Conservation (phyloP, 2,113 vertebrate genomes). For the Nematolebias whitei region DNA sequence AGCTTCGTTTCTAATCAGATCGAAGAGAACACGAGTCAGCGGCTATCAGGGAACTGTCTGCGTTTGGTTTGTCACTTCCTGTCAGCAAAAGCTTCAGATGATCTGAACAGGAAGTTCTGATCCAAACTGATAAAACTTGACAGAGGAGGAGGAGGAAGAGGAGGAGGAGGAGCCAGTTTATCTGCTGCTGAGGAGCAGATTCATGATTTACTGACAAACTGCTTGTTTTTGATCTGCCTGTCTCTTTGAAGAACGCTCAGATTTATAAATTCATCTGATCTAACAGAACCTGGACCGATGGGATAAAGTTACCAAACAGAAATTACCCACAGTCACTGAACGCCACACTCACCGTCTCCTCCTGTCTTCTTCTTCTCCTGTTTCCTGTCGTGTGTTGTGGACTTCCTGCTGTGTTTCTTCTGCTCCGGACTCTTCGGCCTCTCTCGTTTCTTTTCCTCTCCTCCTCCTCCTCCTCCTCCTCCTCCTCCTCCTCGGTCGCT, state of each 20-base stretch:
- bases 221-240: too few relatives aligned
- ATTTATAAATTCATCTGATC: too few relatives aligned
- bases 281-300: too few relatives aligned
- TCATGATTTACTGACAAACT: background rate
- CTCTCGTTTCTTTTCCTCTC: slow-evolving; percentile 73
- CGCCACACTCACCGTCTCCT: slow-evolving; percentile 78
- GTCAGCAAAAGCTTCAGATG: background rate
- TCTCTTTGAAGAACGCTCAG: too few relatives aligned
- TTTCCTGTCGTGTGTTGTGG: slow-evolving; percentile 67
- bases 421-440: slow-evolving; percentile 69
- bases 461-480: slow-evolving; percentile 5
- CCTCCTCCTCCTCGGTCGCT: slow-evolving; percentile 34
- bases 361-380: slow-evolving; percentile 78
- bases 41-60: background rate
- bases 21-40: background rate
- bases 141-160: too few relatives aligned
- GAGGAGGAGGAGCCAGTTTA: too few relatives aligned
- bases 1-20: too few relatives aligned
- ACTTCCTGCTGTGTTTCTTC: slow-evolving; percentile 76
- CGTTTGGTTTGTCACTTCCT: slow-evolving; percentile 23
- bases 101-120: slow-evolving; percentile 40
- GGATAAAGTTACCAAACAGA: background rate
- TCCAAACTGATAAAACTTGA: slow-evolving; percentile 1
- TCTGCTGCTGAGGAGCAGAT: background rate
- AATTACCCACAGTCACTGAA: background rate